Evolutionary conservation across 2,113 vertebrate species (phyloP).

Genomic region (Hemiprocne comata): DNA sequence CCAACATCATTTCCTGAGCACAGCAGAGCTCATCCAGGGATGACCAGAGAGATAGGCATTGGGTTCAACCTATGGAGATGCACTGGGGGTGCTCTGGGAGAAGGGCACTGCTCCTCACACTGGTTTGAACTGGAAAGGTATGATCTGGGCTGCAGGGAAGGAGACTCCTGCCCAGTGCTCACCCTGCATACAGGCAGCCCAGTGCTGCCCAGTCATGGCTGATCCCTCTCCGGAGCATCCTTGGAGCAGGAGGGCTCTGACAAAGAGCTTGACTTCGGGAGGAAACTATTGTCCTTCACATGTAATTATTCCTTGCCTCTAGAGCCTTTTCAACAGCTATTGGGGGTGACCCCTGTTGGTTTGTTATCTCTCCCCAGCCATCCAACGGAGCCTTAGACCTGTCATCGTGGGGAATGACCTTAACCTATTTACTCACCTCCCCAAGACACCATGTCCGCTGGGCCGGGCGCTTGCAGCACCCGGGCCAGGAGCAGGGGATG

Average conservation of each 20-base stretch:
- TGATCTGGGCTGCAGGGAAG: background rate
- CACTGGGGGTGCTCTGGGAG: background rate
- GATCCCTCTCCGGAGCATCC: background rate
- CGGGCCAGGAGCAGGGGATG: background rate
- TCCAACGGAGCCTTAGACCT: background rate
- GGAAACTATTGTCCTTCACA: background rate
- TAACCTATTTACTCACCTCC: background rate
- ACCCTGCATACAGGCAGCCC: fast-evolving
- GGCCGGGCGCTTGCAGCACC: background rate
- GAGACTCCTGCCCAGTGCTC: background rate
- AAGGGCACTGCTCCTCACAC: fast-evolving
- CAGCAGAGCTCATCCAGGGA: fast-evolving
- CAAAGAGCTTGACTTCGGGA: background rate
- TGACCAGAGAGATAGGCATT: fast-evolving
- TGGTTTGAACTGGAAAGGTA: background rate
- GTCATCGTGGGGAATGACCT: slow-evolving; percentile 16
- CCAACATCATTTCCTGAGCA: fast-evolving
- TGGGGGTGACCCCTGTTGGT: background rate
- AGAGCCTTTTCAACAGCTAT: background rate
- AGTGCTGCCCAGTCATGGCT: fast-evolving
- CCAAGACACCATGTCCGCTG: background rate
- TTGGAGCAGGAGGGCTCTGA: background rate
- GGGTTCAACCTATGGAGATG: background rate
- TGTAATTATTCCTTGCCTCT: background rate
- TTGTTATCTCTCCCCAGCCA: slow-evolving; percentile 50